Percentiles rank a stretch among this genome's conserved stretches.
Evolutionary conservation across 2,888 invertebrate genomes (phyloP).

Genomic region (Zygaena filipendulae): DNA sequence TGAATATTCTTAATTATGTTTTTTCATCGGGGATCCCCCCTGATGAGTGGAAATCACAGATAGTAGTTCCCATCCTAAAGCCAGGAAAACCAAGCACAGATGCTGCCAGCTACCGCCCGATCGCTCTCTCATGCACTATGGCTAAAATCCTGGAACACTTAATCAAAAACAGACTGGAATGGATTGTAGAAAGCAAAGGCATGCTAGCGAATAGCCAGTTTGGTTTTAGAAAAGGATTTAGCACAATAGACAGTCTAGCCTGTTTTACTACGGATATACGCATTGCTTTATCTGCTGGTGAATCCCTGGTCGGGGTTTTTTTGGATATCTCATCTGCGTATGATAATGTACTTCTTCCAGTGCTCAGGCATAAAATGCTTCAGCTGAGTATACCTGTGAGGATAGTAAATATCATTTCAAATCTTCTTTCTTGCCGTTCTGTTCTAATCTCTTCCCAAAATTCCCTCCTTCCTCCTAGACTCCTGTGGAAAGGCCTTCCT

Average conservation of each 20-base stretch:
- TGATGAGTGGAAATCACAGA: slow-evolving; percentile 18
- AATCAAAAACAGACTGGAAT: slow-evolving; percentile 18
- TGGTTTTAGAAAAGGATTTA: slow-evolving; percentile 20
- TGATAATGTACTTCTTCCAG: slow-evolving; percentile 17
- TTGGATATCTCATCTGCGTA: slow-evolving; percentile 19
- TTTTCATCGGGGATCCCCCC: slow-evolving; percentile 1
- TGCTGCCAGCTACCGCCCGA: slow-evolving; percentile 14
- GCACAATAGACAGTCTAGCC: slow-evolving; percentile 20
- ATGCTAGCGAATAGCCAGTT: slow-evolving; percentile 15
- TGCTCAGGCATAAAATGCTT: slow-evolving; percentile 15
- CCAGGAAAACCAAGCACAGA: slow-evolving; percentile 15
- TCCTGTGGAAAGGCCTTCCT: slow-evolving; percentile 18
- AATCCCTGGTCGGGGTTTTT: slow-evolving; percentile 16
- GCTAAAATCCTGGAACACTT: slow-evolving; percentile 19
- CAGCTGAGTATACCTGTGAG: slow-evolving; percentile 16
- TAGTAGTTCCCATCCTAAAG: slow-evolving; percentile 19
- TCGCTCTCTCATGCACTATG: slow-evolving; percentile 16
- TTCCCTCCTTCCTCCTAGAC: slow-evolving; percentile 4
- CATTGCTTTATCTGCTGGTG: slow-evolving; percentile 11
- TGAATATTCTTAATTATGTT: slow-evolving; percentile 1
- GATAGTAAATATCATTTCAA: slow-evolving; percentile 11
- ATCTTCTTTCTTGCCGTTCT: slow-evolving; percentile 10
- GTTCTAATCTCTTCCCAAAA: slow-evolving; percentile 5
- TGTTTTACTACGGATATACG: slow-evolving; percentile 17
- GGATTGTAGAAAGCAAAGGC: slow-evolving; percentile 15